These are phyloP conservation scores for Drosophila arawakana DNA, from an alignment of 1,140 invertebrate genomes.

Conservation along the genomic window DNA sequence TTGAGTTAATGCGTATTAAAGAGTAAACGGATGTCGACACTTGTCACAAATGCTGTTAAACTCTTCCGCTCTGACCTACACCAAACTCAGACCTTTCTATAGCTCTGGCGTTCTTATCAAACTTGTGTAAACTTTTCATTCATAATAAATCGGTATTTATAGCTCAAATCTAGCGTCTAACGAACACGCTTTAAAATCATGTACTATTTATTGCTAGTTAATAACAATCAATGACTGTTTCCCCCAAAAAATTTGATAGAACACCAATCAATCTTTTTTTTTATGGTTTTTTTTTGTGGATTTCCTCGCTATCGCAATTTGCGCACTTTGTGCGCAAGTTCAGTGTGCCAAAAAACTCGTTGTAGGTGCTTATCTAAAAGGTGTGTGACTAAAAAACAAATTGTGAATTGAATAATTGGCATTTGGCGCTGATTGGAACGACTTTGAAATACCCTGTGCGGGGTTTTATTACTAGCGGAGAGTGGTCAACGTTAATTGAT, in stretches of 20 bases:
- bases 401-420: conserved; percentile 55
- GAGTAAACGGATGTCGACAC: conserved; percentile 15
- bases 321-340: conserved; percentile 53
- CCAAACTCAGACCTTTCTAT: conserved; percentile 35
- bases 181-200: conserved; percentile 62
- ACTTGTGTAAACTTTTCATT: conserved; percentile 35
- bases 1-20: neutral
- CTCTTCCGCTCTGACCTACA: conserved; percentile 64
- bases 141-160: conserved; percentile 50
- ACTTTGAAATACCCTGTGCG: conserved; percentile 11
- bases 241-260: conserved; percentile 2
- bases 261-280: conserved; percentile 22
- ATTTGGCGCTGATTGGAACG: conserved; percentile 1
- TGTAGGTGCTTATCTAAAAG: conserved; percentile 57
- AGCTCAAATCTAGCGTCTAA: conserved; percentile 28
- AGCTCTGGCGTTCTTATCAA: conserved; percentile 43
- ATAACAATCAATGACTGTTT: conserved; percentile 26
- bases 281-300: neutral
- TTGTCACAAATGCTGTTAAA: conserved; percentile 35
- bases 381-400: conserved; percentile 26
- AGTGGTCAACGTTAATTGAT: neutral
- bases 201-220: conserved; percentile 37
- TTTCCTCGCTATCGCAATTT: conserved; percentile 20
- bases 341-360: conserved; percentile 63
- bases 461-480: neutral